These are phyloP conservation scores for Ceyx margarethae DNA, from an alignment of 2,113 vertebrate species.

Conservation along the genomic window DNA sequence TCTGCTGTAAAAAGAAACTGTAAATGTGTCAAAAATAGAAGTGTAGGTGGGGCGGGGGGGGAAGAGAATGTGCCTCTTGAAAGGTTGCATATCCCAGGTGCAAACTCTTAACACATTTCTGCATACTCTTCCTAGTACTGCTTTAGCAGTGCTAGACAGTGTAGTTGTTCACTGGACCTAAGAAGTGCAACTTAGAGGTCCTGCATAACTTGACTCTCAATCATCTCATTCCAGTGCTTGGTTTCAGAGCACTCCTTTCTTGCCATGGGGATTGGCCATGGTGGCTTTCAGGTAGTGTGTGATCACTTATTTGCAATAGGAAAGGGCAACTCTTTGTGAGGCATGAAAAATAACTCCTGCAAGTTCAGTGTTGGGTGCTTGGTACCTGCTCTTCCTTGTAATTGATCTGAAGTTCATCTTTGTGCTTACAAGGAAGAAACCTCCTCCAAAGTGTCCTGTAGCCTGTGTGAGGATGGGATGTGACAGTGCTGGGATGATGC, in stretches of 20 bases:
- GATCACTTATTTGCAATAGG: not conserved
- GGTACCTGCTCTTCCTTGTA: not conserved
- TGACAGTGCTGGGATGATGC: not conserved
- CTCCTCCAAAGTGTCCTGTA: not conserved
- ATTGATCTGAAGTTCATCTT: not conserved
- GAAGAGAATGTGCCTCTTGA: not conserved
- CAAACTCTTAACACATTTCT: not conserved
- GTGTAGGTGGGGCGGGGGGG: accelerated
- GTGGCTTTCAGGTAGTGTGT: not conserved
- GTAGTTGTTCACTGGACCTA: not conserved
- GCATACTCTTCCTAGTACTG: not conserved
- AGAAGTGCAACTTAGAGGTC: not conserved
- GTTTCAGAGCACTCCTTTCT: not conserved
- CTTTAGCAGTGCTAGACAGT: not conserved
- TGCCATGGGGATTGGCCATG: accelerated
- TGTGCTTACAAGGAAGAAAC: not conserved
- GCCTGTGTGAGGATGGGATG: not conserved
- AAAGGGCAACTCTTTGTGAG: not conserved
- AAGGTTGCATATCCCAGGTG: not conserved
- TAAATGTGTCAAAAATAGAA: not conserved
- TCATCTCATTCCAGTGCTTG: accelerated
- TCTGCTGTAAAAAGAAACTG: not conserved
- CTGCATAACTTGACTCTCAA: not conserved
- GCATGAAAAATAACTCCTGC: not conserved
- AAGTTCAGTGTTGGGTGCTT: not conserved